These are phyloP conservation scores for Gymnoscopelus braueri DNA, from an alignment of 2,797 vertebrate species.

Conservation along the genomic window DNA sequence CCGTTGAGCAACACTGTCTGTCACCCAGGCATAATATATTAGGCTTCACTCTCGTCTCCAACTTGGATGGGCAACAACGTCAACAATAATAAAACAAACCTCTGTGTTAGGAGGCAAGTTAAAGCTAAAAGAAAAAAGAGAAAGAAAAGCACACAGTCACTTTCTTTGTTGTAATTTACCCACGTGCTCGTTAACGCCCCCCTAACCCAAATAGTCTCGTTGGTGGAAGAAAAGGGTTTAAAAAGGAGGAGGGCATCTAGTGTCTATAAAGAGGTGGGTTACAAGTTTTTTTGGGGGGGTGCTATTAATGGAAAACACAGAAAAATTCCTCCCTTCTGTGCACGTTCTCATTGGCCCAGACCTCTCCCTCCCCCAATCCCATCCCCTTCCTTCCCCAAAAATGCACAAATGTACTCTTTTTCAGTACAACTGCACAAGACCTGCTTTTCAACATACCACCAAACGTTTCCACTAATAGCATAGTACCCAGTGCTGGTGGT, in stretches of 20 bases:
- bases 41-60: no score
- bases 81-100: constrained; percentile 29
- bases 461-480: constrained; percentile 23
- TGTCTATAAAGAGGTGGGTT: constrained; percentile 36
- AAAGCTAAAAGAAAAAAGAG: constrained; percentile 28
- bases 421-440: constrained; percentile 13
- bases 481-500: constrained; percentile 23
- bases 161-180: constrained; percentile 41
- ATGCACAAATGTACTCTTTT: constrained; percentile 6
- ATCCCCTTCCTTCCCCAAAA: background rate
- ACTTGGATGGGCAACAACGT: no score
- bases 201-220: constrained; percentile 30
- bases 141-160: constrained; percentile 29
- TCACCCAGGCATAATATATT: no score
- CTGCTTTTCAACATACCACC: constrained; percentile 15
- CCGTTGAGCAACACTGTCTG: no score
- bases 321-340: constrained; percentile 22
- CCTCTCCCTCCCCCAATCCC: background rate
- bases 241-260: constrained; percentile 8
- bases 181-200: constrained; percentile 45
- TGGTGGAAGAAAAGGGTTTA: constrained; percentile 31
- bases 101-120: background rate
- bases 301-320: constrained; percentile 41
- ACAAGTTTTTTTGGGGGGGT: constrained; percentile 33
- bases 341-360: constrained; percentile 22